phyloP scores from a whole-genome alignment of 37 sponge, comb jelly and placozoan species.

The Eunapius fragilis region DNA sequence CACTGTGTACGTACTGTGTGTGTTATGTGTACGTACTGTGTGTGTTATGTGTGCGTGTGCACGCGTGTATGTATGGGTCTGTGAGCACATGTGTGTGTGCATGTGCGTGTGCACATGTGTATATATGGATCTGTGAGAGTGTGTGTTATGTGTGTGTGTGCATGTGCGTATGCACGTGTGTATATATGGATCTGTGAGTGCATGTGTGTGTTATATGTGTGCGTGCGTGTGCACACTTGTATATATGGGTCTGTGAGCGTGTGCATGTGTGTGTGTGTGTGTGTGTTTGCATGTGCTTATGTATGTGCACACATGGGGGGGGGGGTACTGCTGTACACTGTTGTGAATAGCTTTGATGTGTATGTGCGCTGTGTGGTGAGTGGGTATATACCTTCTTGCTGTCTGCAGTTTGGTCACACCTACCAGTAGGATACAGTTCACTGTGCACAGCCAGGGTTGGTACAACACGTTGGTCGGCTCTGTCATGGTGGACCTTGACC shows the following conservation, averaged over 20 bases:
- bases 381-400: neutral
- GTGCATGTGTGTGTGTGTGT: neutral
- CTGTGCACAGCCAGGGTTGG: conserved; percentile 18
- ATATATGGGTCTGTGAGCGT: neutral
- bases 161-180: neutral
- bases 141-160: conserved; percentile 3
- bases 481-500: conserved; percentile 15
- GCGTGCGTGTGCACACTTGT: neutral
- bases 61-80: too few species aligned
- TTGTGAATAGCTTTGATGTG: neutral
- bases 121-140: conserved; percentile 1
- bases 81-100: conserved; percentile 5
- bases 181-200: neutral
- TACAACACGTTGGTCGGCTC: conserved; percentile 13
- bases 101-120: conserved; percentile 11
- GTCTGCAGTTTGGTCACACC: conserved; percentile 54
- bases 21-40: neutral
- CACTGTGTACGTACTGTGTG: conserved; percentile 68
- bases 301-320: neutral
- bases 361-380: neutral
- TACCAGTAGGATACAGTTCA: conserved; percentile 25
- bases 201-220: neutral
- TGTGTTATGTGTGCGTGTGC: too few species aligned
- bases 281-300: neutral
- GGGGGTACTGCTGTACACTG: too few species aligned